Conservation (phyloP, 2,113 vertebrate genomes). For the Petromus typicus region DNA sequence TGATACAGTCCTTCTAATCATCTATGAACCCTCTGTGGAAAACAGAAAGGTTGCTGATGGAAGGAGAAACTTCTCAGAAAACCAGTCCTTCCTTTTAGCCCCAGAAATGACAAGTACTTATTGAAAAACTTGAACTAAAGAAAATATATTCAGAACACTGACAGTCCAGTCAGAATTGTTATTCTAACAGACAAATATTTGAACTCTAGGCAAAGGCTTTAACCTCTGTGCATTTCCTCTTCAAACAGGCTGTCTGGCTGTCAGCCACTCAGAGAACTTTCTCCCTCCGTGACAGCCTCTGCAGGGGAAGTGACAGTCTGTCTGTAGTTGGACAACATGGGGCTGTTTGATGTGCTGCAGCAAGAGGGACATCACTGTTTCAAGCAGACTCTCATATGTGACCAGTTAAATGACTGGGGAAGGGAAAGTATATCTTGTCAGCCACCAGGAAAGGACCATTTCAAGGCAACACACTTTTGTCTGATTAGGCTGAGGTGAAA, state of each 20-base stretch:
- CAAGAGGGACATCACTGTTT: background rate
- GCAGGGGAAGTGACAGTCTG: conserved; percentile 36
- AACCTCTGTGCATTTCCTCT: background rate
- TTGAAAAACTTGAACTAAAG: conserved; percentile 61
- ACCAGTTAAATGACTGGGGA: conserved; percentile 34
- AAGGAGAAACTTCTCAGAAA: conserved; percentile 48
- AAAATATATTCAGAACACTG: conserved; percentile 54
- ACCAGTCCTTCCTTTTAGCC: background rate
- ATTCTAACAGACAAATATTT: conserved; percentile 66
- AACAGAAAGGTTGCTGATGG: conserved; percentile 21
- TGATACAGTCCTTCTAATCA: conserved; percentile 63
- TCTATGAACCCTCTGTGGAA: conserved; percentile 6
- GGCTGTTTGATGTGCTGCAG: background rate
- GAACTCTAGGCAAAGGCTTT: conserved; percentile 60
- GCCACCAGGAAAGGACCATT: background rate
- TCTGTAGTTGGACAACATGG: conserved; percentile 24
- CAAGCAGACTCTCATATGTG: conserved; percentile 22
- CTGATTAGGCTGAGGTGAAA: background rate
- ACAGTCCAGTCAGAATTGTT: conserved; percentile 43
- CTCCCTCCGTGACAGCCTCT: conserved; percentile 60
- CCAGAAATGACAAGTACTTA: conserved; percentile 14
- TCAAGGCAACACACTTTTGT: background rate
- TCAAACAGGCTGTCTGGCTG: conserved; percentile 52
- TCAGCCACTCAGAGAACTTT: conserved; percentile 55
- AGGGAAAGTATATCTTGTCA: background rate